Conservation (phyloP, 2,113 vertebrate species). For the Xenopus tropicalis region UCB_Xtro_10.0 CM004450.2:51857001-51857500, state of each 20-base stretch:
- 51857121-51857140: conserved; percentile 13
- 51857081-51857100: conserved; percentile 31
- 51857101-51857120: conserved; percentile 22
- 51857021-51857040: conserved; percentile 36
- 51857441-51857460: too few species aligned
- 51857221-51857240: conserved; percentile 24
- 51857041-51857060: conserved; percentile 38
- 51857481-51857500: too few species aligned
- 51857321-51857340: conserved; percentile 1
- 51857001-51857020: conserved; percentile 23
- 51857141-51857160: not conserved
- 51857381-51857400: too few species aligned
- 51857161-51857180: conserved; percentile 16
- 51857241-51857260: conserved; percentile 11
- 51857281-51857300: not conserved
- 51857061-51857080: conserved; percentile 31
- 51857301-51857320: not conserved
- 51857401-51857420: too few species aligned
- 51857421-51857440: too few species aligned
- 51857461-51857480: too few species aligned
- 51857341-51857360: not conserved
- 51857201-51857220: conserved; percentile 30
- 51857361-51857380: too few species aligned
- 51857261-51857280: conserved; percentile 2
- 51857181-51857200: conserved; percentile 30